Evolutionary conservation across 2,888 invertebrate genomes (phyloP), one percentile per base, ranked within the genome.

Genomic region (Balanococcus diminutus): DNA sequence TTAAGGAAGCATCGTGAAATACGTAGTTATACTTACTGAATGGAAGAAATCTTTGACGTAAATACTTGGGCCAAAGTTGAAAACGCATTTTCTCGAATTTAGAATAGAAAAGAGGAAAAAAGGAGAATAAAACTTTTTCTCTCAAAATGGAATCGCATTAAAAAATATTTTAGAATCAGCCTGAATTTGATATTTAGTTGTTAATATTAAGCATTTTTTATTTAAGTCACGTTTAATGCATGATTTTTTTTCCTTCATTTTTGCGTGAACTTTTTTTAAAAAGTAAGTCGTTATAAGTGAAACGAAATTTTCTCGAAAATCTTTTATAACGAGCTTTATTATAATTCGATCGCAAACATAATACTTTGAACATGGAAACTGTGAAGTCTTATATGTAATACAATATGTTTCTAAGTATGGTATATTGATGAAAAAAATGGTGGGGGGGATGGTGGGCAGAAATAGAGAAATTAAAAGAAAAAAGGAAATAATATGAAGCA

Each of bases 211-310:
- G 36, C 32, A 36, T 32, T 79, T 79, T 79, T 36, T 72, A 72
- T 36, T 79, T 79, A 79, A 36, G 75, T 79, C 75, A 79, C 36
- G 75, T 79, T 79, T 72, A 72, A 72, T 72, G 72, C 31, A 72
- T 31, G 72, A 31, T 72, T 72, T 72, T 31, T 28, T 31, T 72
- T 31, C n/a, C n/a, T n/a, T 28, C 72, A 31, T 72, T 72, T 72
- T 72, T 28, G 11, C 31, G 28, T 28, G 31, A 72, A 72, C 31
- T 72, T 72, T 72, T n/a, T 28, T 16, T n/a, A 31, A 56, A 56
- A 31, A 72, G 31, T 31, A 72, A 72, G 28, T 72, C 72, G 75
- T 36, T 79, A 36, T 16, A 79, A 67, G 67, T 36, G 75, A 79
- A 72, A 79, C 75, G 75, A 79, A 79, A 79, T 79, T 72, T 56